Evolutionary conservation across 2,888 invertebrate species (phyloP).

Genomic region (Microlaimidae sp.): DNA sequence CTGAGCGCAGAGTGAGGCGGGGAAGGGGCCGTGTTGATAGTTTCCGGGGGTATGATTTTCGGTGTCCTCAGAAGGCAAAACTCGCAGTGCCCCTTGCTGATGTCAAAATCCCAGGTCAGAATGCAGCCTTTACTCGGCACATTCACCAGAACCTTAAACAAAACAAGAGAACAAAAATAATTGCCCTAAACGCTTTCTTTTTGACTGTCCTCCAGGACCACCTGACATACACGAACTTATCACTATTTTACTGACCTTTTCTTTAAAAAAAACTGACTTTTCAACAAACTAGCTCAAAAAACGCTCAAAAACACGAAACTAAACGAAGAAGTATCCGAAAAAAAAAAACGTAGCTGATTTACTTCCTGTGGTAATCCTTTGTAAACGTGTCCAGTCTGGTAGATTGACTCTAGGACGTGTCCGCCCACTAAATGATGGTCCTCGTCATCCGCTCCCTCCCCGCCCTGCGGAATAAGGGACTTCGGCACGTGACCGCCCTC

Average conservation of each 20-base stretch:
- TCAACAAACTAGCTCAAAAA: not conserved
- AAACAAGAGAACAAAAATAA: not conserved
- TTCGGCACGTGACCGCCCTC: slow-evolving; percentile 80
- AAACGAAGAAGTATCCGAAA: not conserved
- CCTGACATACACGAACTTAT: no score
- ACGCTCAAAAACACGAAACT: not conserved
- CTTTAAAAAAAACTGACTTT: not conserved
- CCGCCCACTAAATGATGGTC: slow-evolving; percentile 31
- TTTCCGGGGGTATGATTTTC: slow-evolving; percentile 21
- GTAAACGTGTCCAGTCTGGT: slow-evolving; percentile 37
- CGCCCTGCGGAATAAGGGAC: slow-evolving; percentile 55
- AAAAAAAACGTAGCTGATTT: not conserved
- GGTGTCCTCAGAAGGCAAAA: slow-evolving; percentile 54
- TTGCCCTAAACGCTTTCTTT: not conserved
- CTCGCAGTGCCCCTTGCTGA: slow-evolving; percentile 66
- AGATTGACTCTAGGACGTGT: slow-evolving; percentile 36
- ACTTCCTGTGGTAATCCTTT: slow-evolving; percentile 41
- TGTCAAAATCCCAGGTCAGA: slow-evolving; percentile 90
- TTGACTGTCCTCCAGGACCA: no score
- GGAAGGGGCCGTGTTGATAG: slow-evolving; percentile 18
- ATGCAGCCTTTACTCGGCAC: slow-evolving; percentile 70
- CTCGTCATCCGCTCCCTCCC: slow-evolving; percentile 39
- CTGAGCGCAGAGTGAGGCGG: not conserved
- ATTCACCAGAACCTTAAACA: slow-evolving; percentile 39
- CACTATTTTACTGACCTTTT: no score